Conservation (phyloP, 2,113 vertebrate species). For the Lamprologus callipterus region DNA sequence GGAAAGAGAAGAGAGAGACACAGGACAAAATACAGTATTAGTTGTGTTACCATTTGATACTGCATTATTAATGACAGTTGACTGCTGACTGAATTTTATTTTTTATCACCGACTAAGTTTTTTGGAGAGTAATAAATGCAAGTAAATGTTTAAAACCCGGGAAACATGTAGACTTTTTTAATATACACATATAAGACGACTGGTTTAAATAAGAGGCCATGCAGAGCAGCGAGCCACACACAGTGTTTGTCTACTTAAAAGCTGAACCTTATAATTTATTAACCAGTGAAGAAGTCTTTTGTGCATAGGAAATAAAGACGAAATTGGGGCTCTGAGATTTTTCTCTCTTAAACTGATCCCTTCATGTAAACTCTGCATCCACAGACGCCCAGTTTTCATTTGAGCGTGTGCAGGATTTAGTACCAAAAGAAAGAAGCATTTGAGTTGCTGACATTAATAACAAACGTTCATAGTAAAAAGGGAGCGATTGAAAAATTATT, state of each 20-base stretch:
- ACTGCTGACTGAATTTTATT: not conserved
- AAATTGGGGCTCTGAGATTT: not conserved
- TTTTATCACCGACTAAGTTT: not conserved
- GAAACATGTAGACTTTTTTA: not conserved
- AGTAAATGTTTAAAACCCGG: not conserved
- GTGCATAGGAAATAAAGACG: not conserved
- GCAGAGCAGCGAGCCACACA: not conserved
- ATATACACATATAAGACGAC: not conserved
- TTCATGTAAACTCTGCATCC: conserved; percentile 1
- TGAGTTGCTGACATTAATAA: conserved; percentile 25
- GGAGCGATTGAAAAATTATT: not conserved
- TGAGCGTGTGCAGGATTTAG: not conserved
- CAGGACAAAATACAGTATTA: not conserved
- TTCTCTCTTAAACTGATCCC: not conserved
- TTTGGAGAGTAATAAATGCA: not conserved
- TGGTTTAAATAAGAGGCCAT: not conserved
- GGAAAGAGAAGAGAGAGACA: not conserved
- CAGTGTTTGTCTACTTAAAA: not conserved
- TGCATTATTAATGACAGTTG: not conserved
- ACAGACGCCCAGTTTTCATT: not conserved
- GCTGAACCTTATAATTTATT: not conserved
- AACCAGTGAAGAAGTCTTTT: not conserved
- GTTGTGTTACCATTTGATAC: not conserved
- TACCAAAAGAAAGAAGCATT: not conserved
- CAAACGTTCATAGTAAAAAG: not conserved